Percentiles rank a stretch among this genome's conserved stretches.
Evolutionary conservation across 53 echinoderm and acorn worm genomes (phyloP).

Genomic region (Holothuria scabra): DNA sequence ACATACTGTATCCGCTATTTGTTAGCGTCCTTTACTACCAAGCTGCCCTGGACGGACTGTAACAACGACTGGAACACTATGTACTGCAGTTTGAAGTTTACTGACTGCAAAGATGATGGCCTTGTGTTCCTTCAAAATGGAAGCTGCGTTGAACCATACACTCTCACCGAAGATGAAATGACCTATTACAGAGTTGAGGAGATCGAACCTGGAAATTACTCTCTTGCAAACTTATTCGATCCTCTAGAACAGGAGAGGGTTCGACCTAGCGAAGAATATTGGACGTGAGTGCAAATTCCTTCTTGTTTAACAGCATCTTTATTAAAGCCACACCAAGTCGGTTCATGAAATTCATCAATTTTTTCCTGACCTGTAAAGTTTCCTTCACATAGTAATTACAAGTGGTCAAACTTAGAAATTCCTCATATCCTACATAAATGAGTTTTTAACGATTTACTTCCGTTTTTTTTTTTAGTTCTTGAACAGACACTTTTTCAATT

Average conservation of each 20-base stretch:
- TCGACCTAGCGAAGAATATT: slow-evolving; percentile 87
- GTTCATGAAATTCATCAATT: too few relatives aligned
- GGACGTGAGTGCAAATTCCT: slow-evolving; percentile 70
- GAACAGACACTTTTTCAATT: too few relatives aligned
- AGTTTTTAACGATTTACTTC: too few relatives aligned
- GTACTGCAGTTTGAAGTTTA: slow-evolving; percentile 46
- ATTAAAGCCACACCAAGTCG: too few relatives aligned
- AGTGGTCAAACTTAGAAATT: too few relatives aligned
- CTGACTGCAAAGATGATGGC: slow-evolving; percentile 39
- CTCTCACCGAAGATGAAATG: slow-evolving; percentile 40
- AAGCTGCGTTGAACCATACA: slow-evolving; percentile 32
- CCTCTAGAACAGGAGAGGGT: slow-evolving; percentile 57
- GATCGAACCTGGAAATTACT: background rate
- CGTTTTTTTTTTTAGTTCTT: too few relatives aligned
- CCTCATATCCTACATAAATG: too few relatives aligned
- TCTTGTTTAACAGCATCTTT: too few relatives aligned
- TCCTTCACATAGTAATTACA: too few relatives aligned
- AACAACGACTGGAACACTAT: slow-evolving; percentile 58
- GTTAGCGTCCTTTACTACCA: slow-evolving; percentile 75
- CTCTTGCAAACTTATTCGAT: slow-evolving; percentile 56
- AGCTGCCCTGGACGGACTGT: slow-evolving; percentile 75
- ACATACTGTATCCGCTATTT: slow-evolving; percentile 80
- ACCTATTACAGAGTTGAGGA: slow-evolving; percentile 59
- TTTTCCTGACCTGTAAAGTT: too few relatives aligned
- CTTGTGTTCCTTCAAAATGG: slow-evolving; percentile 54